Percentiles rank a stretch among this genome's conserved stretches.
Evolutionary conservation across 2,113 vertebrate genomes (phyloP).

Genomic region (Elephantulus edwardii): DNA sequence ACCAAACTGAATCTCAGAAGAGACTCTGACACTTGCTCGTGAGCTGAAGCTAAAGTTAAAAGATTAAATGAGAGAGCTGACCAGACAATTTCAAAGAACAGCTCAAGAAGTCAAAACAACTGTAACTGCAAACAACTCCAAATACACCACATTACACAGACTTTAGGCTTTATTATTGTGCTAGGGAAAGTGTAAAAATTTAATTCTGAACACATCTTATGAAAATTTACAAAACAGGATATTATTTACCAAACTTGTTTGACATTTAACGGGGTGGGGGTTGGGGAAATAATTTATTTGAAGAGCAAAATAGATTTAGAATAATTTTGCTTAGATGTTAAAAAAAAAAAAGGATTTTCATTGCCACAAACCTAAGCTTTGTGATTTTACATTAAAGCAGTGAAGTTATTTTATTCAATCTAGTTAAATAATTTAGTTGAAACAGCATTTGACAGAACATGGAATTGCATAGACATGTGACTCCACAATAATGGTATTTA

Average conservation of each 20-base stretch:
- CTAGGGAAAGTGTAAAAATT: constrained; percentile 42
- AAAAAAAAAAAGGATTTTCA: not conserved
- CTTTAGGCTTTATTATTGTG: constrained; percentile 59
- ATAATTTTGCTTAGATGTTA: not conserved
- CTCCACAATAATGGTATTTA: constrained; percentile 40
- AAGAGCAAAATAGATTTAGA: constrained; percentile 42
- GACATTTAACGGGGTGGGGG: not conserved
- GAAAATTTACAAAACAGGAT: not conserved
- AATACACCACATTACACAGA: not conserved
- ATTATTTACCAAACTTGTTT: constrained; percentile 15
- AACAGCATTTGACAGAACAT: constrained; percentile 48
- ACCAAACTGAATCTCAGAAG: too few relatives aligned
- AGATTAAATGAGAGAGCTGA: too few relatives aligned
- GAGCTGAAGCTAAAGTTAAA: too few relatives aligned
- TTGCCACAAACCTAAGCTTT: constrained; percentile 4
- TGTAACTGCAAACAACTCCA: not conserved
- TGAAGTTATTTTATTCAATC: constrained; percentile 12
- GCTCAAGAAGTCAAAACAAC: too few relatives aligned
- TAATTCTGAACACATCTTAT: constrained; percentile 25
- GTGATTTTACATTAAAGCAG: constrained; percentile 10
- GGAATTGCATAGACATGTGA: not conserved
- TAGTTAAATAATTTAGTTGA: constrained; percentile 38
- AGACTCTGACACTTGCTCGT: too few relatives aligned
- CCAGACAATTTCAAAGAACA: too few relatives aligned
- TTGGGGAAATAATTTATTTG: constrained; percentile 19